Evolutionary conservation across 1,140 invertebrate species (phyloP).

Genomic region (Bombus confusus): DNA sequence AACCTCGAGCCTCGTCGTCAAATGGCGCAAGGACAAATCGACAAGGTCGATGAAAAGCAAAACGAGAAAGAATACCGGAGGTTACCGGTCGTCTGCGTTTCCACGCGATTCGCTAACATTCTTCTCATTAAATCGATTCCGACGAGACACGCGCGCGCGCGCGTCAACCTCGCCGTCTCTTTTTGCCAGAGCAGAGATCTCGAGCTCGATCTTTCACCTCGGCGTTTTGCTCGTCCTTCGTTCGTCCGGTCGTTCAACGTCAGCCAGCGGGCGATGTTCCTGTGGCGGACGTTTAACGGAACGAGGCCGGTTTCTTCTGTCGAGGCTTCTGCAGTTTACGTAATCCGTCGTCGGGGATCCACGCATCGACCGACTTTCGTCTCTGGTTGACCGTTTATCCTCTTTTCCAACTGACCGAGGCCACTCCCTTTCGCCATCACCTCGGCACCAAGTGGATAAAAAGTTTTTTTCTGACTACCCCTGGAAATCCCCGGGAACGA

Average conservation of each 20-base stretch:
- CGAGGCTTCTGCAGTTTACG: slow-evolving; percentile 59
- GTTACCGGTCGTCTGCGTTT: slow-evolving; percentile 24
- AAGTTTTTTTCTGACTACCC: slow-evolving; percentile 46
- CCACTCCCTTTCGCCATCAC: background rate
- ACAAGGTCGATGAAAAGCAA: background rate
- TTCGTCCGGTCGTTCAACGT: too few relatives aligned
- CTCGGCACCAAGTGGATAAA: slow-evolving; percentile 48
- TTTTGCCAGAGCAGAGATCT: background rate
- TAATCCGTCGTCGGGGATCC: slow-evolving; percentile 45
- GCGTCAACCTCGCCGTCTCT: background rate
- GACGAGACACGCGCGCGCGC: slow-evolving; percentile 36
- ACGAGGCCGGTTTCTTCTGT: slow-evolving; percentile 37
- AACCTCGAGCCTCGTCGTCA: slow-evolving; percentile 36
- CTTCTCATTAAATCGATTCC: slow-evolving; percentile 62
- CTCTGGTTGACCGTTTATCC: background rate
- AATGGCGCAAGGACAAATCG: slow-evolving; percentile 1
- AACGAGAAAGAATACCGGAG: background rate
- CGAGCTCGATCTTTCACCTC: background rate
- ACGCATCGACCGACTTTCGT: background rate
- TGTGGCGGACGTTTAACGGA: background rate
- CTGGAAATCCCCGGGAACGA: slow-evolving; percentile 50
- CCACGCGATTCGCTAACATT: slow-evolving; percentile 45
- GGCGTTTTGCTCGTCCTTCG: background rate
- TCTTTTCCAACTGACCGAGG: background rate
- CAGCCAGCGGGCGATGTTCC: background rate